Evolutionary conservation across 2,888 invertebrate genomes (phyloP), one percentile per base, ranked within the genome.

Genomic region (Copidosoma aretas): DNA sequence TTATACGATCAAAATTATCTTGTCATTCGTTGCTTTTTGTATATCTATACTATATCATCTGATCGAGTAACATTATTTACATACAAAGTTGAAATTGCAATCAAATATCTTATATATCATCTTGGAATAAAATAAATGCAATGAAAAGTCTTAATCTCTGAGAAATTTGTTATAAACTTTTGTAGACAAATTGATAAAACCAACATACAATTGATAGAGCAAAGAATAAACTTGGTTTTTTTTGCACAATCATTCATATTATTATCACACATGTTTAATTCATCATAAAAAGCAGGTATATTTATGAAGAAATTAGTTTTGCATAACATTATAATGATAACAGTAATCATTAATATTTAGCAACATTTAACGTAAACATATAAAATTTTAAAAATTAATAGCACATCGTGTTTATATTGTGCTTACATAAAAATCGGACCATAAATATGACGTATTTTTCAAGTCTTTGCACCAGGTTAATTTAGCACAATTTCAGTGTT

Each of bases 341-440:
- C 75, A 77, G 77, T 73, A 60, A 73, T 71, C 70, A 60, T 68
- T 70, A 77, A 70, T 71, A 69, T 75, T 68, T 64, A 67, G 67
- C 77, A 77, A 79, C 77, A 79, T 75, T 76, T 72, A 81, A 81
- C 81, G 73, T 71, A 81, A 80, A 75, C 78, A 75, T 81, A 79
- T 81, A 81, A 81, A 81, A 81, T 81, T 71, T 81, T 78, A 77
- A 80, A 75, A 74, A 77, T 78, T 70, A 67, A 72, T 80, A 81
- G 79, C 80, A 76, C 67, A 73, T 65, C 68, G 64, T 73, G 72
- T 65, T 73, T 72, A 66, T 74, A 70, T 73, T 75, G 56, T 70
- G 72, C 70, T 72, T 51, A 49, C 60, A 67, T 66, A 71, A 75
- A 73, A 78, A 78, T 76, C 74, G 75, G 75, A 68, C 74, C 74